phyloP scores from a whole-genome alignment of 2,888 invertebrate species.

The Aproaerema taeniolella region DNA sequence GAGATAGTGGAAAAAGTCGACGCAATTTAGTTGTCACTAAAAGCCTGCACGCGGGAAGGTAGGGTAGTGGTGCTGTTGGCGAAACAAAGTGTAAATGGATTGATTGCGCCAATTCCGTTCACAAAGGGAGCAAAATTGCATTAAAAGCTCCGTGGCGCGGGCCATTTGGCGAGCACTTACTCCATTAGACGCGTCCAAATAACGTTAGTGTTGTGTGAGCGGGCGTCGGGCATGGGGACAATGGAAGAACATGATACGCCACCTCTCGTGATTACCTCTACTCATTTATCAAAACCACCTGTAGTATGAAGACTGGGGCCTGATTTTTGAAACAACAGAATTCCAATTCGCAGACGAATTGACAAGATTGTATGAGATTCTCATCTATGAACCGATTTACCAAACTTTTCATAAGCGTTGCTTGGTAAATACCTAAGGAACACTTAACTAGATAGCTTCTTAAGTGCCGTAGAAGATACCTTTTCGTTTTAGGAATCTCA shows the following conservation, averaged over 20 bases:
- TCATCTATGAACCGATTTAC: too few species aligned
- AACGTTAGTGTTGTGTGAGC: slow-evolving; percentile 60
- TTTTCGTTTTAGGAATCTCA: too few species aligned
- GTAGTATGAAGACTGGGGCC: too few species aligned
- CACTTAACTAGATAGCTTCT: too few species aligned
- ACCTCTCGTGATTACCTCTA: too few species aligned
- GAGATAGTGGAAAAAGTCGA: slow-evolving; percentile 19
- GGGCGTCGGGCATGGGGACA: slow-evolving; percentile 1
- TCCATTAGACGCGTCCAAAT: slow-evolving; percentile 71
- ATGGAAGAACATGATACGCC: slow-evolving; percentile 3
- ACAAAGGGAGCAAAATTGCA: slow-evolving; percentile 75
- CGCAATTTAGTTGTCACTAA: slow-evolving; percentile 51
- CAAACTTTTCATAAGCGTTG: too few species aligned
- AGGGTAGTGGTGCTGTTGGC: slow-evolving; percentile 43
- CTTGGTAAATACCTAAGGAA: too few species aligned
- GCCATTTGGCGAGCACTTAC: slow-evolving; percentile 74
- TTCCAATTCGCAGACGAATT: too few species aligned
- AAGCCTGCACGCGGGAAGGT: slow-evolving; percentile 43
- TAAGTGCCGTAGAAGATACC: too few species aligned
- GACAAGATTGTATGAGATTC: too few species aligned
- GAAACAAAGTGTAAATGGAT: slow-evolving; percentile 79
- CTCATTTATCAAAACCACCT: too few species aligned
- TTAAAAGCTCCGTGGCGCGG: slow-evolving; percentile 74
- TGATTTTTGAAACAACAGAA: too few species aligned
- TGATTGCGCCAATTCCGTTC: slow-evolving; percentile 74